Conservation (phyloP, 2,113 vertebrate genomes). For the Neopipo cinnamomea region DNA sequence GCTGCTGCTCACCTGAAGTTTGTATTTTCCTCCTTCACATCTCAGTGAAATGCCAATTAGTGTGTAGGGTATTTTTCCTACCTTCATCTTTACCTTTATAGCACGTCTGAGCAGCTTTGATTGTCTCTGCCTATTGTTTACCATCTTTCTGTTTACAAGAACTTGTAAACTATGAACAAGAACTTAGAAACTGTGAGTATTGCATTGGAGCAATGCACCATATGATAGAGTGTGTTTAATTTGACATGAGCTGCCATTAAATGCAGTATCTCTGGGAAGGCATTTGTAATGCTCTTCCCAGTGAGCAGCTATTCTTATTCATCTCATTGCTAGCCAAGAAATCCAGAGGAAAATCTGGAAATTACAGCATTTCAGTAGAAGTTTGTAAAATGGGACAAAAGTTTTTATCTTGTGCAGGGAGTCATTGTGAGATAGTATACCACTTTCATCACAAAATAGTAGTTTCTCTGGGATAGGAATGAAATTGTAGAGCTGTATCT, state of each 20-base stretch:
- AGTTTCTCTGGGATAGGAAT: neutral
- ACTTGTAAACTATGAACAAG: neutral
- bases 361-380: neutral
- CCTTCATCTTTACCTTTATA: neutral
- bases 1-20: neutral
- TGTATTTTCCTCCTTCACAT: neutral
- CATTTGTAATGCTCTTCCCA: neutral
- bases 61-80: neutral
- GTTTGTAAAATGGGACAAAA: neutral
- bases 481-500: neutral
- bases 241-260: neutral
- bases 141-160: neutral
- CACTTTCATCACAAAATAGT: neutral
- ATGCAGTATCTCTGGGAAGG: neutral
- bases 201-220: neutral
- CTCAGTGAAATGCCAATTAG: neutral
- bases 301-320: neutral
- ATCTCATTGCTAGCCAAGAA: neutral
- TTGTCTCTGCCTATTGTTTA: neutral
- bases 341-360: neutral
- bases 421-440: neutral
- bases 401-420: neutral
- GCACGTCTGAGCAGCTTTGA: neutral
- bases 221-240: neutral
- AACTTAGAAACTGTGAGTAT: neutral